Evolutionary conservation across 2,888 invertebrate genomes (phyloP).

Genomic region (Lasioglossum leucozonium): DNA sequence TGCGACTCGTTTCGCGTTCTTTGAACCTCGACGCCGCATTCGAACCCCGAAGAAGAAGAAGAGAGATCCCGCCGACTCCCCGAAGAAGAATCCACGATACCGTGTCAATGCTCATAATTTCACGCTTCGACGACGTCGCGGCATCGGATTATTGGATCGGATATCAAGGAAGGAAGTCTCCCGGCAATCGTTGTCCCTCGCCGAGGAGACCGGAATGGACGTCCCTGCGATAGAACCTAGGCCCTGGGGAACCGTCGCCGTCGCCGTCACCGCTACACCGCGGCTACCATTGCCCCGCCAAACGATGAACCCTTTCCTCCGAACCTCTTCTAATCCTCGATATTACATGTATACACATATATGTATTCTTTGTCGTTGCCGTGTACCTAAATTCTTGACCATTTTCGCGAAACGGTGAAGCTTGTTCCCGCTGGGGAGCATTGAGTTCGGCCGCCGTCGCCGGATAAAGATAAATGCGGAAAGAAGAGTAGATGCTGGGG

Average conservation of each 20-base stretch:
- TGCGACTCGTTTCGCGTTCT: constrained; percentile 44
- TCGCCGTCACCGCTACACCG: not conserved
- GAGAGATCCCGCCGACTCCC: too few species aligned
- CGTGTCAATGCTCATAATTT: constrained; percentile 80
- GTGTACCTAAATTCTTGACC: too few species aligned
- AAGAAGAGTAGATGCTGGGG: not conserved
- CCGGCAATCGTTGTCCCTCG: constrained; percentile 61
- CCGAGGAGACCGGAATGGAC: constrained; percentile 61
- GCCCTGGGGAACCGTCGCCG: constrained; percentile 49
- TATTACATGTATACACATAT: too few species aligned
- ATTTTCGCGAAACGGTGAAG: too few species aligned
- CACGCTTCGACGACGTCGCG: constrained; percentile 77
- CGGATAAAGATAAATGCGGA: not conserved
- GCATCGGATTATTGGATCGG: constrained; percentile 80
- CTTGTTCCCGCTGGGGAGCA: too few species aligned
- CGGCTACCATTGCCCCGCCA: constrained; percentile 42
- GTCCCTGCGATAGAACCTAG: constrained; percentile 68
- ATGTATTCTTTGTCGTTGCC: too few species aligned
- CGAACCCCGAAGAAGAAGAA: constrained; percentile 34
- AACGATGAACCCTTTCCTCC: constrained; percentile 54
- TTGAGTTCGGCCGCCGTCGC: not conserved
- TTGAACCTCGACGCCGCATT: constrained; percentile 30
- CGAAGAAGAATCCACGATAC: constrained; percentile 68
- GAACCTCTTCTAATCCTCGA: constrained; percentile 54
- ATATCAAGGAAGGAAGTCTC: constrained; percentile 73